A percentile compares a stretch with the other conserved stretches of the same genome.
phyloP scores from a whole-genome alignment of 1,140 invertebrate species.

The Drosophila navojoa region DNA sequence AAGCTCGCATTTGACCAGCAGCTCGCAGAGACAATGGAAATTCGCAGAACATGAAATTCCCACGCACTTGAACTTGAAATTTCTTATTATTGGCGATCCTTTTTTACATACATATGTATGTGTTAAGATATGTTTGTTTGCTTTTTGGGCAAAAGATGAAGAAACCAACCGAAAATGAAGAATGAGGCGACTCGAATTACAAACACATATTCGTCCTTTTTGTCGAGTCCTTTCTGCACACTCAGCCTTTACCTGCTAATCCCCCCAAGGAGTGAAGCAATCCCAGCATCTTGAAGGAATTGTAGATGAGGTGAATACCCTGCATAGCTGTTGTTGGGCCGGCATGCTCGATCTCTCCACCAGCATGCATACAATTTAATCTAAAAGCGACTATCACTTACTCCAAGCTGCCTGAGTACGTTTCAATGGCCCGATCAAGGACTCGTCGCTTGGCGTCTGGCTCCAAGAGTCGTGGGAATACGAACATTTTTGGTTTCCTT shows the following conservation, averaged over 20 bases:
- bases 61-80: constrained; percentile 80
- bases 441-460: constrained; percentile 50
- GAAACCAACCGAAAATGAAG: constrained; percentile 14
- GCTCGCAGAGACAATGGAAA: constrained; percentile 31
- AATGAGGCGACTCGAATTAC: constrained; percentile 64
- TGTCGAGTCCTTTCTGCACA: not conserved
- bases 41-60: constrained; percentile 71
- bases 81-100: constrained; percentile 36
- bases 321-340: constrained; percentile 25
- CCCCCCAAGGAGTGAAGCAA: constrained; percentile 20
- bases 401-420: constrained; percentile 4
- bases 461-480: constrained; percentile 63
- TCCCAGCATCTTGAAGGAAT: constrained; percentile 6
- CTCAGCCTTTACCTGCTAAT: constrained; percentile 69
- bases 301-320: constrained; percentile 50
- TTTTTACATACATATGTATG: constrained; percentile 33
- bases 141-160: constrained; percentile 36
- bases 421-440: constrained; percentile 54
- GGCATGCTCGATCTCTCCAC: constrained; percentile 54
- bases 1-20: not conserved
- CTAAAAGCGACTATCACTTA: constrained; percentile 24
- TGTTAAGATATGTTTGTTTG: constrained; percentile 21
- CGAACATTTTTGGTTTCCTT: constrained; percentile 34
- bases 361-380: constrained; percentile 33
- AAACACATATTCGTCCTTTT: constrained; percentile 41